Evolutionary conservation across 2,888 invertebrate species (phyloP).

Genomic region (Spodoptera picta): DNA sequence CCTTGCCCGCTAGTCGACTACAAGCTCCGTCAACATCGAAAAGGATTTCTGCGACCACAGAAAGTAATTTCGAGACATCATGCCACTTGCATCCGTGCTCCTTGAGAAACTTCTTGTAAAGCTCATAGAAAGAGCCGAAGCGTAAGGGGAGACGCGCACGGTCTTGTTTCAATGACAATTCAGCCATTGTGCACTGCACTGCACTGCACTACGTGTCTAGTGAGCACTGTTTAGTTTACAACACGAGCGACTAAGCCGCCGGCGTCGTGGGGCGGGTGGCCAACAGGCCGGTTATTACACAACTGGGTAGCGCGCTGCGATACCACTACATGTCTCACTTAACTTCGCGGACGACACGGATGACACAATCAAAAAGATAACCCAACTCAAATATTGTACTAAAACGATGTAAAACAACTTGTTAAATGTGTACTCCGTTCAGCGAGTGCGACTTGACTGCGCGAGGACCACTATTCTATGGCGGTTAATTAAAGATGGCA

Average conservation of each 20-base stretch:
- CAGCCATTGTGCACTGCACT: slow-evolving; percentile 75
- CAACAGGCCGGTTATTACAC: slow-evolving; percentile 77
- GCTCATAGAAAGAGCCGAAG: slow-evolving; percentile 80
- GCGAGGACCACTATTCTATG: slow-evolving; percentile 59
- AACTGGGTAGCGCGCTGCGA: slow-evolving; percentile 72
- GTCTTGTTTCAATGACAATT: slow-evolving; percentile 75
- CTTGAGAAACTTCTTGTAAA: slow-evolving; percentile 84
- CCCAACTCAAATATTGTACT: slow-evolving; percentile 32
- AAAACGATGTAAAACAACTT: slow-evolving; percentile 14
- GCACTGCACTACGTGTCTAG: slow-evolving; percentile 60
- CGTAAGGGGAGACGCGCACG: slow-evolving; percentile 73
- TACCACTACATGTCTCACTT: slow-evolving; percentile 57
- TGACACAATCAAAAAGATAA: slow-evolving; percentile 57
- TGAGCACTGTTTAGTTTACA: slow-evolving; percentile 51
- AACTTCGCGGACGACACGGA: slow-evolving; percentile 55
- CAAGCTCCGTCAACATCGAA: slow-evolving; percentile 84
- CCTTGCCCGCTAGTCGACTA: slow-evolving; percentile 81
- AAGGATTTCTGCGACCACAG: slow-evolving; percentile 81
- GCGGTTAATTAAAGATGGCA: slow-evolving; percentile 80
- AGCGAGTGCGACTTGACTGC: slow-evolving; percentile 72
- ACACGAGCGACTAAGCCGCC: slow-evolving; percentile 53
- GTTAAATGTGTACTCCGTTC: slow-evolving; percentile 50
- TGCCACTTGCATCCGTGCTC: slow-evolving; percentile 86
- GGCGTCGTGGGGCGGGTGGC: slow-evolving; percentile 74
- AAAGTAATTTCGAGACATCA: slow-evolving; percentile 82